Evolutionary conservation across 2,113 vertebrate species (phyloP).

Genomic region (Spilogale gracilis): DNA sequence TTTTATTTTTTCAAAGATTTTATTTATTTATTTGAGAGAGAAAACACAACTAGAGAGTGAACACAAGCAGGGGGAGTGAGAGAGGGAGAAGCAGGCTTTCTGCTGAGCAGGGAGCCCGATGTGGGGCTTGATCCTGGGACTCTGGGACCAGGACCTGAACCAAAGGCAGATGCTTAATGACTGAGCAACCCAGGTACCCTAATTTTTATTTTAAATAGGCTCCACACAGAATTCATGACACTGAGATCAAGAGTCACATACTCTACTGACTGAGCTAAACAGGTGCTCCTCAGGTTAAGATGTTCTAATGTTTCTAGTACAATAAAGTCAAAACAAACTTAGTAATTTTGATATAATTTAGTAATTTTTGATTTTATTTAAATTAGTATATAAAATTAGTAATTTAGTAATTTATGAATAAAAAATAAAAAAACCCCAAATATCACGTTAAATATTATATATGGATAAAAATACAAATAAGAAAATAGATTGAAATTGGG

Average conservation of each 20-base stretch:
- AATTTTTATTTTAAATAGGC: neutral
- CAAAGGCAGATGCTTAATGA: too few relatives aligned
- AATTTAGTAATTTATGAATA: too few relatives aligned
- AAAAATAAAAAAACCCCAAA: neutral
- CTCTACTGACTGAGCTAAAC: neutral
- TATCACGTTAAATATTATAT: neutral
- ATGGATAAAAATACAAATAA: neutral
- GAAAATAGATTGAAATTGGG: neutral
- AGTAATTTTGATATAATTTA: neutral
- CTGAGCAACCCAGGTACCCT: too few relatives aligned
- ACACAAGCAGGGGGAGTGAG: too few relatives aligned
- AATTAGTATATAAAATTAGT: too few relatives aligned
- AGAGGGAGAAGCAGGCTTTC: too few relatives aligned
- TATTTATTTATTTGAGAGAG: too few relatives aligned
- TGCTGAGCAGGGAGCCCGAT: too few relatives aligned
- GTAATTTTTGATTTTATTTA: neutral
- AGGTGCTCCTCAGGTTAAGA: neutral
- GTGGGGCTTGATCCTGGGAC: too few relatives aligned
- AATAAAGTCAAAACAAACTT: neutral
- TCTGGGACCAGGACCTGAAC: too few relatives aligned
- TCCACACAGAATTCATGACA: neutral
- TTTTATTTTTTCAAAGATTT: too few relatives aligned
- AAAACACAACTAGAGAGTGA: too few relatives aligned
- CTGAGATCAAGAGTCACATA: neutral
- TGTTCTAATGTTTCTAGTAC: neutral